Evolutionary conservation across 2,888 invertebrate genomes (phyloP).

Genomic region (Cremastinae sp.): DNA sequence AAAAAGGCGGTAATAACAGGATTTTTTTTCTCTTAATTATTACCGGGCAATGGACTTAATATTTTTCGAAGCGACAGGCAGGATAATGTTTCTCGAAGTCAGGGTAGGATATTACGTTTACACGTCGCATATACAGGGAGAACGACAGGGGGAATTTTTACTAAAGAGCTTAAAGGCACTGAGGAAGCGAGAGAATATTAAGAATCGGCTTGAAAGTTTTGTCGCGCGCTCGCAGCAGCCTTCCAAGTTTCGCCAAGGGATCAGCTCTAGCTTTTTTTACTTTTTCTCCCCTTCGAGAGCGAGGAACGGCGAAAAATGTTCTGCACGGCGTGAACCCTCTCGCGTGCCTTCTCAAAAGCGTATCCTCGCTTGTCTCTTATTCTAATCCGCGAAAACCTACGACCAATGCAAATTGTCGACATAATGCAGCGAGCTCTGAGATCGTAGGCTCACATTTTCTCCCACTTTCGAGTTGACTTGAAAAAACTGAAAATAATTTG

Average conservation of each 20-base stretch:
- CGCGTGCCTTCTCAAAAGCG: slow-evolving; percentile 32
- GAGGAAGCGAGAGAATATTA: slow-evolving; percentile 56
- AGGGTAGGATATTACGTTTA: neutral
- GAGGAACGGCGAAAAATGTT: neutral
- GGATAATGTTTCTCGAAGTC: slow-evolving; percentile 51
- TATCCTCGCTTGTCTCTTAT: slow-evolving; percentile 37
- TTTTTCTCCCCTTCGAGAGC: slow-evolving; percentile 20
- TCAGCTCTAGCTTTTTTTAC: slow-evolving; percentile 39
- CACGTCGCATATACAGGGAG: slow-evolving; percentile 4
- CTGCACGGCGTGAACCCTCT: slow-evolving; percentile 2
- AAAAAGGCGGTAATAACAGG: neutral
- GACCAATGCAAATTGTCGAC: slow-evolving; percentile 71
- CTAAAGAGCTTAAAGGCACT: slow-evolving; percentile 61
- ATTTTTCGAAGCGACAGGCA: slow-evolving; percentile 26
- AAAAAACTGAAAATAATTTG: neutral
- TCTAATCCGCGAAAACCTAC: slow-evolving; percentile 73
- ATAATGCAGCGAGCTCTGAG: slow-evolving; percentile 47
- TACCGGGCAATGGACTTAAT: slow-evolving; percentile 12
- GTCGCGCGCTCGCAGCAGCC: slow-evolving; percentile 50
- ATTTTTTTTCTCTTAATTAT: slow-evolving; percentile 2
- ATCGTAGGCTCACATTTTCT: slow-evolving; percentile 69
- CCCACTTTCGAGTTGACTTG: neutral
- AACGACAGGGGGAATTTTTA: slow-evolving; percentile 56
- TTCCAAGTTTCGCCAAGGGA: slow-evolving; percentile 58
- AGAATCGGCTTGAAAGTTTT: slow-evolving; percentile 57